phyloP scores from a whole-genome alignment of 2,888 invertebrate species.

The Chaitophorus viminalis region DNA sequence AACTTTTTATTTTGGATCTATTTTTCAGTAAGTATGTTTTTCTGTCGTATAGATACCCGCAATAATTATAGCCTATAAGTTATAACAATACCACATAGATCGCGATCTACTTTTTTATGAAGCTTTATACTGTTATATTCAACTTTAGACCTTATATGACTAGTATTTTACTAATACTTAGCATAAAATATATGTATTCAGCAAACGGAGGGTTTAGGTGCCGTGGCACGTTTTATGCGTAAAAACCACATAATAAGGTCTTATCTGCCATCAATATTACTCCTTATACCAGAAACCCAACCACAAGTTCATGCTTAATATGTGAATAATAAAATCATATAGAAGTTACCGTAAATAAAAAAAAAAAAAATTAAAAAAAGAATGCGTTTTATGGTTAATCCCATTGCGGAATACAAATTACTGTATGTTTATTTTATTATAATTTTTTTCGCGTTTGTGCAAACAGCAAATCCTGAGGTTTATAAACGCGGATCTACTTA shows the following conservation, averaged over 20 bases:
- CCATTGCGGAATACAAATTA: constrained; percentile 29
- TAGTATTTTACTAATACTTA: not conserved
- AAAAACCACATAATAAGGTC: constrained; percentile 41
- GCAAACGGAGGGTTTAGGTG: not conserved
- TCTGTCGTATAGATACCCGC: not conserved
- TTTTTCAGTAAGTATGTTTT: not conserved
- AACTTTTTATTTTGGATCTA: not conserved
- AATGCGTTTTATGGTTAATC: not conserved
- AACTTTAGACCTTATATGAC: not conserved
- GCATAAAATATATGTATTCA: not conserved
- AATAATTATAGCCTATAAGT: not conserved
- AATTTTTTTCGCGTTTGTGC: not conserved
- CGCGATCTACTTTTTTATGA: not conserved
- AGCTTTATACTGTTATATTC: not conserved
- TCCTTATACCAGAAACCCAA: not conserved
- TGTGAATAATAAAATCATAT: constrained; percentile 23
- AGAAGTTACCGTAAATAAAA: not conserved
- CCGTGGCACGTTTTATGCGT: constrained; percentile 14
- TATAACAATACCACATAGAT: constrained; percentile 10
- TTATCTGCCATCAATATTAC: not conserved
- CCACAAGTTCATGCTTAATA: constrained; percentile 14
- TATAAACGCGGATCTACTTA: not conserved
- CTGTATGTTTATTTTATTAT: not conserved
- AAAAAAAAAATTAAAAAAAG: not conserved
- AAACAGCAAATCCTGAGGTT: not conserved